Evolutionary conservation across 2,113 vertebrate species (phyloP), one percentile per base, ranked within the genome.

Genomic region (Zeus faber): DNA sequence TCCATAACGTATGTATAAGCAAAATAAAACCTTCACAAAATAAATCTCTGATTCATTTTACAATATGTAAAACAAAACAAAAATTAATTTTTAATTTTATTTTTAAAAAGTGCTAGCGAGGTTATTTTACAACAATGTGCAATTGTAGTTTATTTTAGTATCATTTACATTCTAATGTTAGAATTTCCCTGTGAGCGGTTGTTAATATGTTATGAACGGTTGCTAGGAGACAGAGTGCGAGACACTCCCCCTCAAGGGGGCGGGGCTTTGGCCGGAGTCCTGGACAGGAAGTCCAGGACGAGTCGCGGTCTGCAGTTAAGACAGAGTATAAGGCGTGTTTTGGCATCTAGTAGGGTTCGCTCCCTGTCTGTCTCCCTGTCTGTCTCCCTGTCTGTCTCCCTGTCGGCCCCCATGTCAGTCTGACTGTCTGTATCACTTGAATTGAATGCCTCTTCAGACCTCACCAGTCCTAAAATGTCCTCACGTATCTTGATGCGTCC

Each of bases 21-120:
- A 84, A 88, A 89, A 88, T 87, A 88, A 87, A 85, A 82, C 74
- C 75, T 82, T 74, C 80, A 80, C 70, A 89, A 90, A 88, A 90
- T 89, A 91, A 84, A 89, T 78, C 79, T 88, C 80, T 84, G 76
- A 73, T 84, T 82, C 67, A 68, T 82, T 83, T 87, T 80, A 83
- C 74, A 83, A 76, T 60, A 76, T 83, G 76, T 81, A 85, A 87
- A 89, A 84, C 51, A 85, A 79, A 80, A 75, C 45, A 62, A 1
- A 47, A 27, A 49, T 43, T 54, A 21, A 17, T 65, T 37, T 56
- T 61, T 69, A 25, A 26, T 26, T 13, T 13, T 11, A 6, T 50
- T 50, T 46, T 51, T 64, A 27, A 50, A 86, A 87, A 84, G 79
- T 85, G 81, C 77, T 40, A 74, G 79, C 73, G n/a, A 74, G 67